Conservation (phyloP, 2,888 invertebrate genomes). For the Metellina segmentata region DNA sequence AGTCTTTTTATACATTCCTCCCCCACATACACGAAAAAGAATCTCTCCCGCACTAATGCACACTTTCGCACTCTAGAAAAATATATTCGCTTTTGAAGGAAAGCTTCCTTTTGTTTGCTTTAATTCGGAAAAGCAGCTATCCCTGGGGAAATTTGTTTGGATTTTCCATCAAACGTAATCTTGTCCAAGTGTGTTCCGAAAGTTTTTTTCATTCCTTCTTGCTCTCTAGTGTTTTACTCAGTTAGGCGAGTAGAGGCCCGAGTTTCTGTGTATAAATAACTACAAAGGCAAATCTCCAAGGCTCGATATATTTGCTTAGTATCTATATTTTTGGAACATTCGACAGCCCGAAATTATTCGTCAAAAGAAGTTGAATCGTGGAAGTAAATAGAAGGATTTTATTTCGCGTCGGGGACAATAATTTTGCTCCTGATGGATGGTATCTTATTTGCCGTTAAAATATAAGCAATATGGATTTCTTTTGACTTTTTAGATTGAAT, state of each 20-base stretch:
- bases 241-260: background rate
- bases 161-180: conserved; percentile 23
- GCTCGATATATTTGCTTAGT: conserved; percentile 17
- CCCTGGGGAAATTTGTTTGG: conserved; percentile 35
- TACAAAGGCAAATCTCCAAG: conserved; percentile 11
- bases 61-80: conserved; percentile 18
- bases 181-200: background rate
- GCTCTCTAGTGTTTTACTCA: background rate
- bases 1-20: background rate
- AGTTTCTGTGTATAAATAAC: conserved; percentile 20
- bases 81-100: background rate
- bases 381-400: conserved; percentile 36
- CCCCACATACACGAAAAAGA: background rate
- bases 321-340: conserved; percentile 4
- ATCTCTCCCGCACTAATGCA: background rate
- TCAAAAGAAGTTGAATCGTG: background rate
- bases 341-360: background rate
- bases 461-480: background rate
- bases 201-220: conserved; percentile 1
- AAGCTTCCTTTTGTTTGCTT: conserved; percentile 39
- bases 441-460: background rate
- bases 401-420: background rate
- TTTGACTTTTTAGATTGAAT: background rate
- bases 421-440: background rate
- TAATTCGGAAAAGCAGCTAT: conserved; percentile 15